Percentiles rank a stretch among this genome's conserved stretches.
phyloP scores from a whole-genome alignment of 1,140 invertebrate species.

The Cydia splendana region DNA sequence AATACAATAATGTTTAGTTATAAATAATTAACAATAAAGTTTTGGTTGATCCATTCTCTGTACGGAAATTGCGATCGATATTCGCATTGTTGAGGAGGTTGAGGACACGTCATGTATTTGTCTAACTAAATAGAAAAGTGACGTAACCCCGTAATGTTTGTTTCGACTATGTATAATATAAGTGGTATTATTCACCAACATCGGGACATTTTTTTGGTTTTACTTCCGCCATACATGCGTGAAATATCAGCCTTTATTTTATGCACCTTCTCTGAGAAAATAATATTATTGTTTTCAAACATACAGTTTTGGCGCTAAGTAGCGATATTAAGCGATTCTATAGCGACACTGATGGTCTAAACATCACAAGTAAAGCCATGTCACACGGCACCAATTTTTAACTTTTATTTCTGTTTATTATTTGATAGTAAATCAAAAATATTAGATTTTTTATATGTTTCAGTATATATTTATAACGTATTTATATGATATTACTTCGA shows the following conservation, averaged over 20 bases:
- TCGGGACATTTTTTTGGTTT: too few species aligned
- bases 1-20: too few species aligned
- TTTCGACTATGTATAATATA: background rate
- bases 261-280: background rate
- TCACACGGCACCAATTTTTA: background rate
- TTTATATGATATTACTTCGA: background rate
- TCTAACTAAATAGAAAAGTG: conserved; percentile 1
- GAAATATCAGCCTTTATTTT: too few species aligned
- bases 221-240: too few species aligned
- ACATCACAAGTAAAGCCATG: background rate
- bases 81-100: background rate
- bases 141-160: background rate
- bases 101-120: background rate
- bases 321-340: background rate
- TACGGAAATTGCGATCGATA: background rate
- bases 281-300: background rate
- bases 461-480: background rate
- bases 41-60: too few species aligned
- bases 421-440: background rate
- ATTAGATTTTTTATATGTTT: background rate
- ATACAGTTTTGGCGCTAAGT: background rate
- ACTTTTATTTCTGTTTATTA: background rate
- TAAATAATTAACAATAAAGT: too few species aligned
- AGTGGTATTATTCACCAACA: too few species aligned
- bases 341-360: background rate